phyloP scores from a whole-genome alignment of 2,888 invertebrate genomes.

The Troides aeacus region DNA sequence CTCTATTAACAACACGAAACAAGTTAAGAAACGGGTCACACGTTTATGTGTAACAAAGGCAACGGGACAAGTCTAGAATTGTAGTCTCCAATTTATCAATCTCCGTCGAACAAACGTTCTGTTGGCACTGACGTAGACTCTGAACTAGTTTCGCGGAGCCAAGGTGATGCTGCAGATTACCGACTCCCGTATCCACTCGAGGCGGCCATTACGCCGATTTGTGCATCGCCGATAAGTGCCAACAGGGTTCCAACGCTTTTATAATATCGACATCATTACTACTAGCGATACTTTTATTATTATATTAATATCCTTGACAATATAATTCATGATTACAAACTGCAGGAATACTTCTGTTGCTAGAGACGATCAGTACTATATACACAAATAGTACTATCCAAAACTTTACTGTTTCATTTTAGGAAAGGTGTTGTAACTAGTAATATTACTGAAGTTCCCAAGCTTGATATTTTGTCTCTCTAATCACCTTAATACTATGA shows the following conservation, averaged over 20 bases:
- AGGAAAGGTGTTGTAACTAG: too few relatives aligned
- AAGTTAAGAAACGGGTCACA: constrained; percentile 6
- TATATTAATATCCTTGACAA: too few relatives aligned
- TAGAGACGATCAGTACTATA: too few relatives aligned
- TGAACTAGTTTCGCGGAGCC: constrained; percentile 40
- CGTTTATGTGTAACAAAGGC: constrained; percentile 7
- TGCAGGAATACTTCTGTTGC: too few relatives aligned
- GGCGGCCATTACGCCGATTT: constrained; percentile 53
- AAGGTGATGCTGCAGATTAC: constrained; percentile 45
- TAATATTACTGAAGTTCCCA: too few relatives aligned
- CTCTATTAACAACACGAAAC: background rate
- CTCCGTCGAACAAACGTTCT: constrained; percentile 21
- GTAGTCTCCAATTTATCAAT: constrained; percentile 26
- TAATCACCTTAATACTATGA: too few relatives aligned
- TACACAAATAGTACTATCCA: too few relatives aligned
- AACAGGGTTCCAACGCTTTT: constrained; percentile 43
- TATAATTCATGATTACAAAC: too few relatives aligned
- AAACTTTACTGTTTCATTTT: too few relatives aligned
- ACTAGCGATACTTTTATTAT: too few relatives aligned
- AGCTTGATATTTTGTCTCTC: too few relatives aligned
- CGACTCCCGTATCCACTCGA: constrained; percentile 64
- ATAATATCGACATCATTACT: constrained; percentile 31
- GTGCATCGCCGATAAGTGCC: constrained; percentile 50
- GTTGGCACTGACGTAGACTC: constrained; percentile 30
- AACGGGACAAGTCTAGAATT: constrained; percentile 15